Evolutionary conservation across 2,113 vertebrate species (phyloP).

Genomic region (Peromyscus polionotus): DNA sequence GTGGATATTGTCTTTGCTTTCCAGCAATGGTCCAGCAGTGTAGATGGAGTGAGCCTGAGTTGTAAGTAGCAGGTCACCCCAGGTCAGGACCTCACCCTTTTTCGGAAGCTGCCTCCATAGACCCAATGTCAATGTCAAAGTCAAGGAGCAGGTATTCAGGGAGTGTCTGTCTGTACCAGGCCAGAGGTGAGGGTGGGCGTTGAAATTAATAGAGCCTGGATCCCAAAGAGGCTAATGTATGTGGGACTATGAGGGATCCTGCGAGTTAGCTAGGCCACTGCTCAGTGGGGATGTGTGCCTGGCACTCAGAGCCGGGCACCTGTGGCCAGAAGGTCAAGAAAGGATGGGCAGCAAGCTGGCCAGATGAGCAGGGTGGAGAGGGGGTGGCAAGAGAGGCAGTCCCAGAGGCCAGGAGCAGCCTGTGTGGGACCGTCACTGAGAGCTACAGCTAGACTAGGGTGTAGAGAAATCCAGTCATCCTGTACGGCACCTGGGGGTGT

Average conservation of each 20-base stretch:
- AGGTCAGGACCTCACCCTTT: too few species aligned
- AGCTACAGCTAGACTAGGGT: accelerated
- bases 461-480: background rate
- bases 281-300: accelerated
- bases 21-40: background rate
- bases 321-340: background rate
- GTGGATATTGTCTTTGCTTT: background rate
- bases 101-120: too few species aligned
- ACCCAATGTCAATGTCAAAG: background rate
- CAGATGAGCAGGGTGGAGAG: background rate
- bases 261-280: background rate
- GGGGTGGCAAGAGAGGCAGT: background rate
- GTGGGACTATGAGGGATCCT: background rate
- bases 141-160: background rate
- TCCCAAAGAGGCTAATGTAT: background rate
- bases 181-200: background rate
- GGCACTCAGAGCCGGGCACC: background rate
- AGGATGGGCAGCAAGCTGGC: background rate
- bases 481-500: background rate
- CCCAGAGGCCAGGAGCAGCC: background rate
- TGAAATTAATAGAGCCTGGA: background rate
- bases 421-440: background rate
- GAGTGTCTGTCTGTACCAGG: background rate
- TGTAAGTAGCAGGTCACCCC: too few species aligned
- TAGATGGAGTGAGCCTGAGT: background rate